A percentile compares a stretch with the other conserved stretches of the same genome.
These are phyloP conservation scores for Drosophila kanapiae DNA, from an alignment of 1,140 invertebrate genomes.

Conservation along the genomic window DNA sequence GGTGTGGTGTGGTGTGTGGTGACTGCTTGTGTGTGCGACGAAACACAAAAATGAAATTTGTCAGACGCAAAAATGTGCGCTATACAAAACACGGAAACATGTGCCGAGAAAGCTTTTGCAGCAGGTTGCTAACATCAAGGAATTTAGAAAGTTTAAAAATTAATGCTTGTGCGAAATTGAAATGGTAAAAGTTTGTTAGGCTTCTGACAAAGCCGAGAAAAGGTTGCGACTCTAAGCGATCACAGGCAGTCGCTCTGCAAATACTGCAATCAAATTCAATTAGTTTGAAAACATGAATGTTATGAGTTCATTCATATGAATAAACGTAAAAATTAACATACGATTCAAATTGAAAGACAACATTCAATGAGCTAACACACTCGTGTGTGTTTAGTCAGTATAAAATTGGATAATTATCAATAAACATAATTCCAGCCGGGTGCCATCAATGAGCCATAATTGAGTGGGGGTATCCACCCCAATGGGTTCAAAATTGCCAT, in stretches of 20 bases:
- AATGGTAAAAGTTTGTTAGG: constrained; percentile 12
- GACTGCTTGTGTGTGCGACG: neutral
- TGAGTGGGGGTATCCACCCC: constrained; percentile 4
- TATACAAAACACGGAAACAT: constrained; percentile 2
- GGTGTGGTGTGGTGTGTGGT: constrained; percentile 6
- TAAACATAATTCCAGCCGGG: constrained; percentile 3
- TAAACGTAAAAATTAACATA: neutral
- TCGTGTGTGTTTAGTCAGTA: neutral
- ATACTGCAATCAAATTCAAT: constrained; percentile 2
- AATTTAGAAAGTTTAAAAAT: constrained; percentile 14
- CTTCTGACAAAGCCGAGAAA: neutral
- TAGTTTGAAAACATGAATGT: neutral
- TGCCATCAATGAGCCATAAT: constrained; percentile 13
- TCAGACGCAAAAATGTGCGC: constrained; percentile 5
- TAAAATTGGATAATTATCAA: constrained; percentile 12
- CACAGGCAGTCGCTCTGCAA: neutral
- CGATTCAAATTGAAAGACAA: neutral
- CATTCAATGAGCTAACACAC: neutral
- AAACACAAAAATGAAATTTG: constrained; percentile 18
- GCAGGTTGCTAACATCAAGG: constrained; percentile 7
- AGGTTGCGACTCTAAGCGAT: neutral
- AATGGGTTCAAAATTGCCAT: constrained; percentile 4
- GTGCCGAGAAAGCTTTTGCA: constrained; percentile 7
- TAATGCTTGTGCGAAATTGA: constrained; percentile 1
- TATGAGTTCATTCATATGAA: neutral